Conservation (phyloP, 2,113 vertebrate genomes). For the Daubentonia madagascariensis region DNA sequence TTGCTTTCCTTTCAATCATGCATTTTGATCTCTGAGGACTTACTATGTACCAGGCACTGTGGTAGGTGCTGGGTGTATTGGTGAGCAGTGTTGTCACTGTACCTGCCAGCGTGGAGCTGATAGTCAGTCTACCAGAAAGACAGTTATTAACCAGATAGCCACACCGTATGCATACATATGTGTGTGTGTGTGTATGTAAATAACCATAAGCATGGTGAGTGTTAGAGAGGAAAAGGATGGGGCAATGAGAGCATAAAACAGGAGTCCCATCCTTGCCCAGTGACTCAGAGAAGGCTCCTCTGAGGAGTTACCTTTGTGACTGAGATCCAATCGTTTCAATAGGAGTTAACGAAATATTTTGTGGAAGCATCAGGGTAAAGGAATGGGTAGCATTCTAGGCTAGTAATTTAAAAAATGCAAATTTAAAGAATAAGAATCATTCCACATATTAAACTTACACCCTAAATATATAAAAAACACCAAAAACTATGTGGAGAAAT, state of each 20-base stretch:
- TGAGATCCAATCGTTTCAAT: background rate
- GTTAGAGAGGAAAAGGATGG: background rate
- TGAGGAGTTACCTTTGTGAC: background rate
- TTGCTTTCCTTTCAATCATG: background rate
- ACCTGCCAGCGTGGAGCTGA: background rate
- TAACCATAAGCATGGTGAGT: background rate
- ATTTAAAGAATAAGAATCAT: background rate
- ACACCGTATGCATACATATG: accelerated
- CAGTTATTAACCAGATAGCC: background rate
- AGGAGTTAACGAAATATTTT: background rate
- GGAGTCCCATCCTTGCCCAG: background rate
- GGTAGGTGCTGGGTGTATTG: background rate
- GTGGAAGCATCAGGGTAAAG: background rate
- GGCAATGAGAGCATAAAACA: background rate
- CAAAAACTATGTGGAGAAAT: background rate
- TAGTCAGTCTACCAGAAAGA: background rate
- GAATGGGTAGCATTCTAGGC: background rate
- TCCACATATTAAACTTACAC: background rate
- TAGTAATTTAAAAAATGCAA: background rate
- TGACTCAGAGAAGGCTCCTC: background rate
- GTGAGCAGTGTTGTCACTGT: background rate
- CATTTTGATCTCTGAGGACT: background rate
- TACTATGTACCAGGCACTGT: background rate
- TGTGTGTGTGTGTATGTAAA: background rate
- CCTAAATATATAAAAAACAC: background rate